Conservation (phyloP, 2,113 vertebrate genomes). For the Nibea coibor region DNA sequence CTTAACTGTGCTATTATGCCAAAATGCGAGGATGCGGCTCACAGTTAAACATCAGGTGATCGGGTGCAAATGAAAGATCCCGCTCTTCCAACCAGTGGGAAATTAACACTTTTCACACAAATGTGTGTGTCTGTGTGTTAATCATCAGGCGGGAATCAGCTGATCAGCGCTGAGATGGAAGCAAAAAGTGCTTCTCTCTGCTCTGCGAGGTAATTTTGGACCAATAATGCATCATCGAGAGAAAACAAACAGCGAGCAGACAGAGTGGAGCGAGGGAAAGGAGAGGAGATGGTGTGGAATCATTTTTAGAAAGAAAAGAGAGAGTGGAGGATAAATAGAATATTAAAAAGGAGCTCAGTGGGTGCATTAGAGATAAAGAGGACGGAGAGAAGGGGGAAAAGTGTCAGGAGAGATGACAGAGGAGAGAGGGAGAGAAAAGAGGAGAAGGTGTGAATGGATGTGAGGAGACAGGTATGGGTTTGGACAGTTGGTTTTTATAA, state of each 20-base stretch:
- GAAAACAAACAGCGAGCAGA: not conserved
- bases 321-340: not conserved
- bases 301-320: not conserved
- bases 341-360: not conserved
- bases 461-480: conserved; percentile 14
- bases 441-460: conserved; percentile 29
- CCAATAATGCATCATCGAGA: not conserved
- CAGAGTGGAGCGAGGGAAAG: not conserved
- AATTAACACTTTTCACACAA: not conserved
- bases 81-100: not conserved
- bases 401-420: not conserved
- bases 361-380: too few relatives aligned
- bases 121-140: conserved; percentile 20
- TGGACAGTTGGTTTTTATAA: conserved; percentile 19
- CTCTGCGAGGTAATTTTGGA: not conserved
- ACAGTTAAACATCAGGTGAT: not conserved
- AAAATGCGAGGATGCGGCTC: not conserved
- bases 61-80: not conserved
- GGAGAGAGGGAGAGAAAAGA: not conserved
- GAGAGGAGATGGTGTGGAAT: not conserved
- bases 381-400: not conserved
- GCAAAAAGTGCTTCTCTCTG: not conserved
- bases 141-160: conserved; percentile 8
- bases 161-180: conserved; percentile 5
- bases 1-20: not conserved